Conservation (phyloP, 2,113 vertebrate species). For the Holacanthus passer region DNA sequence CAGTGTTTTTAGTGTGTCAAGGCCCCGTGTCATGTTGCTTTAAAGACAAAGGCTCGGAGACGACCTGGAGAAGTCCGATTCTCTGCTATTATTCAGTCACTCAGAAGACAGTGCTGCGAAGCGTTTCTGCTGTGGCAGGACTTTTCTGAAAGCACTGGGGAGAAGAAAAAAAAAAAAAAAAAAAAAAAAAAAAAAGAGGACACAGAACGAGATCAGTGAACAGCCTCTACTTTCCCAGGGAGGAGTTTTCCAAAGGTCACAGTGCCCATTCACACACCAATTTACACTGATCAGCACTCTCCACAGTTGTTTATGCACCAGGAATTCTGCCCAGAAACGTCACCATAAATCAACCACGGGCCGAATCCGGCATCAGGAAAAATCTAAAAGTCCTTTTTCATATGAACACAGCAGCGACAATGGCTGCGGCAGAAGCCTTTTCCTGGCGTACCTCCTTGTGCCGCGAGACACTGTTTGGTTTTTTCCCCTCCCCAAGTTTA, state of each 20-base stretch:
- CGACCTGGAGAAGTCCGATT: slow-evolving; percentile 51
- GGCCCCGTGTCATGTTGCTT: slow-evolving; percentile 42
- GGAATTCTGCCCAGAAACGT: slow-evolving; percentile 61
- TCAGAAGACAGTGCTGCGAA: slow-evolving; percentile 28
- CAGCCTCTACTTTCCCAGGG: slow-evolving; percentile 53
- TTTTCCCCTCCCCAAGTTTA: slow-evolving; percentile 54
- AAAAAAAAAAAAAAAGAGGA: neutral
- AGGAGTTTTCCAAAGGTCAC: slow-evolving; percentile 80
- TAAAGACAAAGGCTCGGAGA: slow-evolving; percentile 59
- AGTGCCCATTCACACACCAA: slow-evolving; percentile 63
- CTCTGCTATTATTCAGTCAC: slow-evolving; percentile 60
- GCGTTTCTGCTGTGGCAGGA: slow-evolving; percentile 62
- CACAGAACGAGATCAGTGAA: slow-evolving; percentile 44
- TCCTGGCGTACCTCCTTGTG: slow-evolving; percentile 27
- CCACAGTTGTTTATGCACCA: slow-evolving; percentile 65
- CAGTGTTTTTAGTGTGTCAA: slow-evolving; percentile 62
- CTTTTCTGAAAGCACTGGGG: slow-evolving; percentile 50
- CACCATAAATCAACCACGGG: slow-evolving; percentile 74
- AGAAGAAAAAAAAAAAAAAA: too few relatives aligned
- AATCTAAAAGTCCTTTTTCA: slow-evolving; percentile 34
- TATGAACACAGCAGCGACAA: slow-evolving; percentile 16
- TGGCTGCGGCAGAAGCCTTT: slow-evolving; percentile 6
- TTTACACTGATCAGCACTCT: slow-evolving; percentile 81
- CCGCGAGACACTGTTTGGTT: slow-evolving; percentile 35
- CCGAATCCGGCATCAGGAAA: slow-evolving; percentile 54